Evolutionary conservation across 2,113 vertebrate species (phyloP).

Genomic region (Vireo altiloquus): DNA sequence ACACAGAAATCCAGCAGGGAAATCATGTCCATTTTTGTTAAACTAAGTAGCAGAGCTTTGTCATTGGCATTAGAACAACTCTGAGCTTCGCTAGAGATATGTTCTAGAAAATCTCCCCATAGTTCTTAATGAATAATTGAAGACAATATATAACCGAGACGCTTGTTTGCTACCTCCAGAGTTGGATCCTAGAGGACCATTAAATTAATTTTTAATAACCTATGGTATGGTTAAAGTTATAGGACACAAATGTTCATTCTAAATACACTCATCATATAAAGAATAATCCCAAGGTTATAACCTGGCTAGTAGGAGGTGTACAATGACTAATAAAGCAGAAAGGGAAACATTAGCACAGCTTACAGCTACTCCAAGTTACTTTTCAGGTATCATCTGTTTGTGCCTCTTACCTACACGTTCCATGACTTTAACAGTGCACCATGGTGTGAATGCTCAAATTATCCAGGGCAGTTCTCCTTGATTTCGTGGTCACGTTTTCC

Average conservation of each 20-base stretch:
- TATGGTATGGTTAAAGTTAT: constrained; percentile 18
- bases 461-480: background rate
- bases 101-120: constrained; percentile 21
- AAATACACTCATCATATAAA: background rate
- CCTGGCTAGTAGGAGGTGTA: background rate
- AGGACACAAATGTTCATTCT: background rate
- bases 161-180: constrained; percentile 30
- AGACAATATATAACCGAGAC: background rate
- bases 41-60: constrained; percentile 17
- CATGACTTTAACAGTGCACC: background rate
- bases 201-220: constrained; percentile 60
- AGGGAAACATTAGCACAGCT: background rate
- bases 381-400: background rate
- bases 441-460: background rate
- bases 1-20: constrained; percentile 7
- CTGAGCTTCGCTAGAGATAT: background rate
- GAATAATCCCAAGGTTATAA: background rate
- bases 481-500: background rate
- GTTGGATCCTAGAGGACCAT: constrained; percentile 21
- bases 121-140: constrained; percentile 57
- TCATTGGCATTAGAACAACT: background rate
- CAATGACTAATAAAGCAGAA: background rate
- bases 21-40: constrained; percentile 29
- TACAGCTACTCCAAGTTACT: background rate
- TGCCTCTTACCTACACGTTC: background rate